Percentiles rank a stretch among this genome's conserved stretches.
Evolutionary conservation across 2,888 invertebrate species (phyloP).

Genomic region (Eurytoma californica): DNA sequence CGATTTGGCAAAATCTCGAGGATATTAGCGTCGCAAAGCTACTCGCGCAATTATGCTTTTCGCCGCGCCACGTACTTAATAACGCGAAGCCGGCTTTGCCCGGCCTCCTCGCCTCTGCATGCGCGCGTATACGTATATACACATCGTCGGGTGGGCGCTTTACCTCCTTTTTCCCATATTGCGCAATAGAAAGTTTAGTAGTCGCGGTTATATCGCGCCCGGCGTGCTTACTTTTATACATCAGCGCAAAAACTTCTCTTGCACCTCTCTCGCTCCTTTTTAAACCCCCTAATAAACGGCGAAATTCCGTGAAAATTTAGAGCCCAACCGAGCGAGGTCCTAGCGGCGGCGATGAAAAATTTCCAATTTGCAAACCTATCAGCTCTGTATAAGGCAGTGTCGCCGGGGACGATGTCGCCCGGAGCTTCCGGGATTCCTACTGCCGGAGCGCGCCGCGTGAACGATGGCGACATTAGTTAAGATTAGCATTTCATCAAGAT

Average conservation of each 20-base stretch:
- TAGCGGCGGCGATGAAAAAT: slow-evolving; percentile 50
- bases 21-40: slow-evolving; percentile 63
- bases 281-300: not conserved
- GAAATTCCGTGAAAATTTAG: not conserved
- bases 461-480: slow-evolving; percentile 60
- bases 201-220: not conserved
- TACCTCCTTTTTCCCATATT: not conserved
- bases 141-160: not conserved
- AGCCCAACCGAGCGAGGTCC: not conserved
- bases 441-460: slow-evolving; percentile 39
- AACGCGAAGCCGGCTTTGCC: slow-evolving; percentile 11
- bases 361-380: slow-evolving; percentile 57
- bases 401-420: not conserved
- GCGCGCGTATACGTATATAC: not conserved
- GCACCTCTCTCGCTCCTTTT: too few relatives aligned
- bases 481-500: slow-evolving; percentile 55
- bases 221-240: not conserved
- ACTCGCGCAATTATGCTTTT: slow-evolving; percentile 59
- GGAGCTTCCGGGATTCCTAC: too few relatives aligned
- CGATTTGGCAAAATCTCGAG: slow-evolving; percentile 65
- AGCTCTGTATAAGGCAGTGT: slow-evolving; percentile 4
- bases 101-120: not conserved
- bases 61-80: slow-evolving; percentile 50
- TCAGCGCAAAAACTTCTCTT: too few relatives aligned
- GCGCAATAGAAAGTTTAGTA: too few relatives aligned